Conservation (phyloP, 1,140 invertebrate genomes). For the Aphidius gifuensis region DNA sequence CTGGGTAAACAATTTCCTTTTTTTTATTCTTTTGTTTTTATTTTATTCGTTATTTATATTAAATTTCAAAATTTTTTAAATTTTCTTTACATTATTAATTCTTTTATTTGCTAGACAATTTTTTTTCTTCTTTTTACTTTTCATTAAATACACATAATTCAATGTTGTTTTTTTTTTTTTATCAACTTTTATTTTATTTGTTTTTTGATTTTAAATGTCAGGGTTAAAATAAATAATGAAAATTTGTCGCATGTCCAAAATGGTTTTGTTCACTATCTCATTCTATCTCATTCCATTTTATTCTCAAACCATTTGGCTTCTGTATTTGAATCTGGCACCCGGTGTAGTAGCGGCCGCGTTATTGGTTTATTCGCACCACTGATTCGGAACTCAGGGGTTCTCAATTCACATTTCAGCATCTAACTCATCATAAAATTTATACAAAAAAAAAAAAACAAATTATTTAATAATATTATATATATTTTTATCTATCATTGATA, state of each 20-base stretch:
- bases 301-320: neutral
- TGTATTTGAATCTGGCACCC: conserved; percentile 54
- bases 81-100: too few species aligned
- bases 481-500: neutral
- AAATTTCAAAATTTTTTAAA: conserved; percentile 17
- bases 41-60: conserved; percentile 8
- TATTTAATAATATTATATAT: neutral
- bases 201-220: too few species aligned
- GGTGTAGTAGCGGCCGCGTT: conserved; percentile 42
- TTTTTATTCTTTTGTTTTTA: neutral
- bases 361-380: conserved; percentile 56
- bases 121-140: too few species aligned
- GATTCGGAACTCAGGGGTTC: conserved; percentile 43
- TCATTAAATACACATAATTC: too few species aligned
- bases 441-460: too few species aligned
- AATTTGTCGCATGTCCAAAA: too few species aligned
- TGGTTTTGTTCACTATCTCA: too few species aligned
- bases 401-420: conserved; percentile 32
- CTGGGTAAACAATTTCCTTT: conserved; percentile 33
- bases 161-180: conserved; percentile 12
- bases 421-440: neutral
- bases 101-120: too few species aligned
- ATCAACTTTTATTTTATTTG: conserved; percentile 6
- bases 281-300: conserved; percentile 35
- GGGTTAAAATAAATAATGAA: too few species aligned